A percentile compares a stretch with the other conserved stretches of the same genome.
Conservation (phyloP, 37 sponge, comb jelly and placozoan species). For the Crambe crambe region DNA sequence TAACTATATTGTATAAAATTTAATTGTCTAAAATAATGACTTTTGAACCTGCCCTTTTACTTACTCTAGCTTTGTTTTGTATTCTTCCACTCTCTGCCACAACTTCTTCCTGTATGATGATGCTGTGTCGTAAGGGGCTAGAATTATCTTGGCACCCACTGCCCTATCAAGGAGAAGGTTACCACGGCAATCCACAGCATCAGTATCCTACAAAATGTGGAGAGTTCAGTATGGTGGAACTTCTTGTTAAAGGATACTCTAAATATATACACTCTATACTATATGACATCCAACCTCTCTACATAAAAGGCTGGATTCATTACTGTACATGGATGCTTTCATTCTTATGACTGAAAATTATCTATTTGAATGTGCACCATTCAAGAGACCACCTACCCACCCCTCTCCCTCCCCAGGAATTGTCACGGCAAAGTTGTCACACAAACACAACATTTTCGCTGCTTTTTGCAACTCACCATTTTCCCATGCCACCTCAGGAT, state of each 20-base stretch:
- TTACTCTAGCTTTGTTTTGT: slow-evolving; percentile 4
- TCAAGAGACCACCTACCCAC: no score
- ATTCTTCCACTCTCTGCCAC: background rate
- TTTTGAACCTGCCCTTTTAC: background rate
- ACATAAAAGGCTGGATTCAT: no score
- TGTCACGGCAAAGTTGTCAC: background rate
- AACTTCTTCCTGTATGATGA: background rate
- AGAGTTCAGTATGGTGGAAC: background rate
- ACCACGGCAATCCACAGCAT: slow-evolving; percentile 54
- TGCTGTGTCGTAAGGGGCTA: slow-evolving; percentile 45
- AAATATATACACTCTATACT: no score
- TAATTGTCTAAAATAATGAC: background rate
- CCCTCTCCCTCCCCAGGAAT: no score
- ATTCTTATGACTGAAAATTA: no score
- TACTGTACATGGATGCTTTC: no score
- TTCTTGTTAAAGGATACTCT: no score
- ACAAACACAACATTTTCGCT: no score
- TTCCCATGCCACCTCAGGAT: slow-evolving; percentile 55
- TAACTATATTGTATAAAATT: no score
- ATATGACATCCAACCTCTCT: no score
- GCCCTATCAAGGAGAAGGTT: slow-evolving; percentile 76
- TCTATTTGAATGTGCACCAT: no score
- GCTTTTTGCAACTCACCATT: no score
- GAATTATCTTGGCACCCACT: slow-evolving; percentile 65
- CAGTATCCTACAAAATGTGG: slow-evolving; percentile 36